Conservation (phyloP, 1,140 invertebrate genomes). For the Pogonomyrmex barbatus region DNA sequence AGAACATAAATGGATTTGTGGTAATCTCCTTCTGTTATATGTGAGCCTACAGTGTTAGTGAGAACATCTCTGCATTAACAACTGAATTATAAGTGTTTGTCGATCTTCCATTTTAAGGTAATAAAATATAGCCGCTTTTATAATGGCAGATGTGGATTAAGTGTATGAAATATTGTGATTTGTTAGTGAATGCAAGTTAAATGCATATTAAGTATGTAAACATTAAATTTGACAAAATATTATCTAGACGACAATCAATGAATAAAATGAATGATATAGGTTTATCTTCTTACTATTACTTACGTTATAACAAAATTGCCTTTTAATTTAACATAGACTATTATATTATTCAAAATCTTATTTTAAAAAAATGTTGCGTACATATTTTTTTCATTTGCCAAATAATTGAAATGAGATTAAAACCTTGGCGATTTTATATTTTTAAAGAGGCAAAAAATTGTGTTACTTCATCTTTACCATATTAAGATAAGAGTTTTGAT, state of each 20-base stretch:
- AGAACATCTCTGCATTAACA: slow-evolving; percentile 74
- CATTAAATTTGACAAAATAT: neutral
- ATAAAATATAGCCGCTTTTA: slow-evolving; percentile 40
- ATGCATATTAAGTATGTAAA: neutral
- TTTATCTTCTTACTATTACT: neutral
- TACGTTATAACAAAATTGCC: neutral
- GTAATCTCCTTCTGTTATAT: slow-evolving; percentile 77
- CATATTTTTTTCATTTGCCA: neutral
- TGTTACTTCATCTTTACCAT: slow-evolving; percentile 12
- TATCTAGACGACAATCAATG: neutral
- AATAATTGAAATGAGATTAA: neutral
- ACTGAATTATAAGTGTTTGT: slow-evolving; percentile 53
- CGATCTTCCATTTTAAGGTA: slow-evolving; percentile 66
- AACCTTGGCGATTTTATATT: neutral
- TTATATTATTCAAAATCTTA: slow-evolving; percentile 12
- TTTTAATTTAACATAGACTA: slow-evolving; percentile 4
- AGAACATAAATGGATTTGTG: slow-evolving; percentile 84
- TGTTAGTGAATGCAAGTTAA: slow-evolving; percentile 2
- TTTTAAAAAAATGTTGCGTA: slow-evolving; percentile 6
- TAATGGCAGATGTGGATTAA: neutral
- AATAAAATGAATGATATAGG: neutral
- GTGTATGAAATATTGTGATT: slow-evolving; percentile 25
- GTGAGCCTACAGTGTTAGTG: slow-evolving; percentile 75
- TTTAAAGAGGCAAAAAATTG: neutral
- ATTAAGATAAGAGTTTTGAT: slow-evolving; percentile 4